A percentile compares a stretch with the other conserved stretches of the same genome.
Conservation (phyloP, 2,797 vertebrate genomes). For the Clarias fuscus region DNA sequence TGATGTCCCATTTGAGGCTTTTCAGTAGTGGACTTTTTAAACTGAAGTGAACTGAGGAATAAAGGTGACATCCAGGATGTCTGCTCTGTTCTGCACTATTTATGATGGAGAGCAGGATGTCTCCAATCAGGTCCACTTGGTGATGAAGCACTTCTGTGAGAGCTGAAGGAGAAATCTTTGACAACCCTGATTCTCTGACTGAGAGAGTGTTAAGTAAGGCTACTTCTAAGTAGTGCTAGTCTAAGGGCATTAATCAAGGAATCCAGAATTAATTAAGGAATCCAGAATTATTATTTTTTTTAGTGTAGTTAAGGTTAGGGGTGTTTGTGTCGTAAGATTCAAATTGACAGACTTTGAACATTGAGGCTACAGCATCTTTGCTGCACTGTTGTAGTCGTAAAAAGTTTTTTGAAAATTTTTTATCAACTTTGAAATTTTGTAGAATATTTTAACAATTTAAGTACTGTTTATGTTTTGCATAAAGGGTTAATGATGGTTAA, state of each 20-base stretch:
- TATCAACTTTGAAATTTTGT: not conserved
- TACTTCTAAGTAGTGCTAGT: too few species aligned
- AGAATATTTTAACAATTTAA: not conserved
- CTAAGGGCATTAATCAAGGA: not conserved
- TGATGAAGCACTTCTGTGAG: slow-evolving; percentile 68
- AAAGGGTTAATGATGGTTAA: not conserved
- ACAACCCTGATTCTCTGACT: slow-evolving; percentile 53
- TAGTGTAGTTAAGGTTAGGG: not conserved
- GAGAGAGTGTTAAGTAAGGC: not conserved
- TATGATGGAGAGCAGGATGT: slow-evolving; percentile 23
- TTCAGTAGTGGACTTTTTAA: slow-evolving; percentile 42
- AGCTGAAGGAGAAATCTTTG: slow-evolving; percentile 74
- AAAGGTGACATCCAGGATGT: slow-evolving; percentile 11
- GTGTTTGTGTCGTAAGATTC: not conserved
- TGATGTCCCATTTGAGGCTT: slow-evolving; percentile 16
- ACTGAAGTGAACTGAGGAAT: slow-evolving; percentile 11
- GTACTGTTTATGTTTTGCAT: not conserved
- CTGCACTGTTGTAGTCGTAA: not conserved
- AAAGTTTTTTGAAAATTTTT: not conserved
- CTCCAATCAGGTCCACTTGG: slow-evolving; percentile 57
- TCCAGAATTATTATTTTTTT: too few species aligned
- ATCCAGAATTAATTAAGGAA: not conserved
- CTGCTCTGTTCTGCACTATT: not conserved
- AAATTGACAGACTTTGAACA: not conserved
- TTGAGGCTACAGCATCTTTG: not conserved